Conservation (phyloP, 1,140 invertebrate genomes). For the Aphelinus certus region DNA sequence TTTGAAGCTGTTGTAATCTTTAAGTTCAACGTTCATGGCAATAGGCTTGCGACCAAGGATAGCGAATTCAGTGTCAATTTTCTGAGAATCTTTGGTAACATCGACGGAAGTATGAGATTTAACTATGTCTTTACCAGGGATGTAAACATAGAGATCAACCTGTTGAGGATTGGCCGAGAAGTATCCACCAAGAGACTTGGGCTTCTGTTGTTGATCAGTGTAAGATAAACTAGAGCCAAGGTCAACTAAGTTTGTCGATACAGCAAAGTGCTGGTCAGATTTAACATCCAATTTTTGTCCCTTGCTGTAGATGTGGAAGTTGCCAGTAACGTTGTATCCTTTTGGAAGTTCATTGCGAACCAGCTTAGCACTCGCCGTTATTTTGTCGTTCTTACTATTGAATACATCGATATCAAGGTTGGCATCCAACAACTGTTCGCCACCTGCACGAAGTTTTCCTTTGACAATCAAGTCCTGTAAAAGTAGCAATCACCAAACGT, state of each 20-base stretch:
- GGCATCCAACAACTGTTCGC: slow-evolving; percentile 59
- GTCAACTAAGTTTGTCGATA: slow-evolving; percentile 52
- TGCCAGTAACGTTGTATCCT: slow-evolving; percentile 58
- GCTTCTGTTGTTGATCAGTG: slow-evolving; percentile 57
- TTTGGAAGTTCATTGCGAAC: slow-evolving; percentile 46
- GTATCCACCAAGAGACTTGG: slow-evolving; percentile 56
- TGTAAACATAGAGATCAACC: slow-evolving; percentile 62
- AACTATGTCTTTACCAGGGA: slow-evolving; percentile 68
- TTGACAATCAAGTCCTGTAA: slow-evolving; percentile 66
- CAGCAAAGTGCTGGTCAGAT: slow-evolving; percentile 51
- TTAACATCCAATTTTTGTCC: slow-evolving; percentile 63
- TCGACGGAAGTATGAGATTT: slow-evolving; percentile 62
- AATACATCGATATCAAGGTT: slow-evolving; percentile 72
- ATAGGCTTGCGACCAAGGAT: slow-evolving; percentile 65
- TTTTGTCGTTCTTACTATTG: slow-evolving; percentile 70
- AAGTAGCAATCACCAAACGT: not conserved
- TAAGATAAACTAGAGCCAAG: slow-evolving; percentile 57
- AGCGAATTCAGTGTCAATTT: slow-evolving; percentile 63
- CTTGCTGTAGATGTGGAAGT: slow-evolving; percentile 59
- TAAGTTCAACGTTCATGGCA: slow-evolving; percentile 63
- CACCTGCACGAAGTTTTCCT: slow-evolving; percentile 61
- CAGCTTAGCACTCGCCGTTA: slow-evolving; percentile 61
- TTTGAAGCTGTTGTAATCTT: slow-evolving; percentile 69
- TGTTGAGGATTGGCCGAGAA: slow-evolving; percentile 60
- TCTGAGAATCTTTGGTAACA: slow-evolving; percentile 64